Base-by-base conservation (phyloP, 2,888 invertebrate species). In the Cybosia mesomella region DNA sequence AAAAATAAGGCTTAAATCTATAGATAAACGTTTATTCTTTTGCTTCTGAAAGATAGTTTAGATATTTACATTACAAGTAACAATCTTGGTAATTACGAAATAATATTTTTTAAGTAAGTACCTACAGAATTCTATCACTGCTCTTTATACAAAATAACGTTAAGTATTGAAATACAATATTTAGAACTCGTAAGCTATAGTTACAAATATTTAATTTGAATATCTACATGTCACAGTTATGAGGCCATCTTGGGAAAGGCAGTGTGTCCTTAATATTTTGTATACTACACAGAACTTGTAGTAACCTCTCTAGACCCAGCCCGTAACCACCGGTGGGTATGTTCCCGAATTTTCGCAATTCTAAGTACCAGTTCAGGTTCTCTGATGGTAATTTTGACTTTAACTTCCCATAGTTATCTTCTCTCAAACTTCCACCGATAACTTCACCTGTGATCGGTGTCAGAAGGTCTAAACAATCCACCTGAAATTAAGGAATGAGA, bases 311-410 rank as follows among this genome's bases (percentile, higher is more conserved):
- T 85, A 99, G 97, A 0, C 99, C 99, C 84, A 99, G 95, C 9
- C 99, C 99, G 92, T 98, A 99, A 0, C 99, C 99, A 22, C 97
- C 99, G 13, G 98, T 98, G 0, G 98, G 97, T 49, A 98, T 97
- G 70, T 98, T 97, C 0, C 99, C 99, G 91, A 96, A 98, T 90
- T 97, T 97, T 68, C 99, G 95, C 66, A 99, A 90, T 61, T 99
- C 98, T 66, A 98, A 93, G 89, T 99, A 99, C 99, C 99, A 98
- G 70, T 96, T 92, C 15, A 98, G 89, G 15, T 88, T 88, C 0
- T 95, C 93, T 18, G 95, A 91, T 0, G 97, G 97, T 58, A 98
- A 87, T 87, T 96, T 96, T 1, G 87, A 75, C 78, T 96, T 94
- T 32, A 99, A 93, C 65, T 94, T 95, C 0, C 96, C 93, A 72